phyloP scores from a whole-genome alignment of 2,113 vertebrate species.

The Pseudorectes ferrugineus region DNA sequence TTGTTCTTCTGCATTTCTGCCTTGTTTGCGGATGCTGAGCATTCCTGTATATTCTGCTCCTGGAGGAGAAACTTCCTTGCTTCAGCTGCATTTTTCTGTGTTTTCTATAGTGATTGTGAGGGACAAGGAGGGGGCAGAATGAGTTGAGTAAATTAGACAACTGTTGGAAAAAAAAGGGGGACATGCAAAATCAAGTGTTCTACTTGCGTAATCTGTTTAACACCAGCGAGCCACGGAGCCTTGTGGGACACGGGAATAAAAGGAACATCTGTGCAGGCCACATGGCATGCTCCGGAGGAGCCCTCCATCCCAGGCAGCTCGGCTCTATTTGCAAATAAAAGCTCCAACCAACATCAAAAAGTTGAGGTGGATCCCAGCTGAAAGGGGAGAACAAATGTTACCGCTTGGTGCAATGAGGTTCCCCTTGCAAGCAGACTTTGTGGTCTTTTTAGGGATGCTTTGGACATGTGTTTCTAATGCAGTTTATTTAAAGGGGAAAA shows the following conservation, averaged over 20 bases:
- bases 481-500: not conserved
- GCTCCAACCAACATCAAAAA: slow-evolving; percentile 18
- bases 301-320: not conserved
- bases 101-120: slow-evolving; percentile 38
- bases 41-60: not conserved
- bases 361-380: slow-evolving; percentile 6
- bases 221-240: not conserved
- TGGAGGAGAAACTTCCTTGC: not conserved
- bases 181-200: slow-evolving; percentile 34
- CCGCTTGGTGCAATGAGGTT: not conserved
- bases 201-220: slow-evolving; percentile 63
- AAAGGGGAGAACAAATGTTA: slow-evolving; percentile 45
- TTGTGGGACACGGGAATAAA: slow-evolving; percentile 30
- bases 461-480: not conserved
- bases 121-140: not conserved
- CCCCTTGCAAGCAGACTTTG: not conserved
- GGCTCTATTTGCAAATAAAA: slow-evolving; percentile 28
- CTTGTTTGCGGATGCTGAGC: not conserved
- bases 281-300: not conserved
- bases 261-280: slow-evolving; percentile 35
- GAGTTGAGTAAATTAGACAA: slow-evolving; percentile 65
- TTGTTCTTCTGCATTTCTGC: not conserved
- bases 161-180: slow-evolving; percentile 50
- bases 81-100: slow-evolving; percentile 49
- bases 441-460: not conserved